These are phyloP conservation scores for Calliopum simillimum DNA, from an alignment of 2,888 invertebrate genomes.

Conservation along the genomic window DNA sequence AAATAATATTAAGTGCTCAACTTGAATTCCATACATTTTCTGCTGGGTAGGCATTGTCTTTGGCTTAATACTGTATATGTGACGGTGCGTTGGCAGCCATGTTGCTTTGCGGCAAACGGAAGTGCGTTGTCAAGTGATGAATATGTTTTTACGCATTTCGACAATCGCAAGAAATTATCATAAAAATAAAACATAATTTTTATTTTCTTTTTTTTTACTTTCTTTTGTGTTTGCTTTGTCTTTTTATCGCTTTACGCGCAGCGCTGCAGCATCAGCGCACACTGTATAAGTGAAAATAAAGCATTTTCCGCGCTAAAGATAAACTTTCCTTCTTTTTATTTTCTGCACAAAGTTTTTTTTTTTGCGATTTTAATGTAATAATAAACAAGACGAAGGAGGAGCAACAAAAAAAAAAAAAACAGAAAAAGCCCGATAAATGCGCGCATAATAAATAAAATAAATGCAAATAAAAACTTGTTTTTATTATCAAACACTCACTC, in stretches of 20 bases:
- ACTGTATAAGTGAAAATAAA: no score
- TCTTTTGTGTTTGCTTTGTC: not conserved
- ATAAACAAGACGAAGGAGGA: not conserved
- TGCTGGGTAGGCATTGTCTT: no score
- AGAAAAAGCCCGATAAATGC: constrained; percentile 18
- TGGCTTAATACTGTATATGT: no score
- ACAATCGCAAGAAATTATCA: constrained; percentile 4
- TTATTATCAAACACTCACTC: constrained; percentile 52
- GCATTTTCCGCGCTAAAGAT: no score
- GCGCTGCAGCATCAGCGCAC: no score
- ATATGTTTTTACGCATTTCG: constrained; percentile 7
- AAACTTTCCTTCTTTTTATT: not conserved
- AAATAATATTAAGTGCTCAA: no score
- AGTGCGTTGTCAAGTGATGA: constrained; percentile 4
- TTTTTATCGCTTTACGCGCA: not conserved
- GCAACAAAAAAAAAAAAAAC: no score
- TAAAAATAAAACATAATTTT: constrained; percentile 10
- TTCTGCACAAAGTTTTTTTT: not conserved
- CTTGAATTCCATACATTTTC: no score
- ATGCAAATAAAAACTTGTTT: constrained; percentile 42
- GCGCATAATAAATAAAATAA: constrained; percentile 31
- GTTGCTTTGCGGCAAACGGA: not conserved
- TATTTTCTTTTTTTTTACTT: not conserved
- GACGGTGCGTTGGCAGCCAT: not conserved
- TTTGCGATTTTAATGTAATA: not conserved